Base-by-base conservation (phyloP, 2,888 invertebrate genomes). In the Sphinx pinastri region DNA sequence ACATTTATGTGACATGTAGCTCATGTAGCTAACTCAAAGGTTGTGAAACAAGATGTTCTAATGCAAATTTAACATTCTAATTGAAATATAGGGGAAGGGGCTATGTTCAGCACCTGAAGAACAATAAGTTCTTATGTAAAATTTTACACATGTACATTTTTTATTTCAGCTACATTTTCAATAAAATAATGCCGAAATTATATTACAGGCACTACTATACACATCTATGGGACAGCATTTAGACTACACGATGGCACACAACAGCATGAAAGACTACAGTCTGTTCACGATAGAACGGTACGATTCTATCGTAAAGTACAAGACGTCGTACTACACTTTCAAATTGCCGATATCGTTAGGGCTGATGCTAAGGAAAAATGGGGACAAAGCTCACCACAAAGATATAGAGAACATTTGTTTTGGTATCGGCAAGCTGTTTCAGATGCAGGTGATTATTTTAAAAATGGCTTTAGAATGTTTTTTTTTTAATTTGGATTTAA, bases 401-500 rank as follows among this genome's bases (percentile, higher is more conserved):
- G 96, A 96, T 83, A 96, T 97, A 0, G 96, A 97, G 85, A 96
- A 95, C 0, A 97, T 99, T 74, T 93, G 98, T 10, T 85, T 98
- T 63, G 96, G 98, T 88, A 97, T 99, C 94, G 99, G 99, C 19
- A 96, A 97, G 76, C 96, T 98, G 76, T 99, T 97, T 87, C 99
- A 99, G 95, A 97, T 98, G 57, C 98, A 98, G 94, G 98, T 96
- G 81, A 89, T 89, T 59, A 16, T 38, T 51, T 68, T 52, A 38
- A 38, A 38, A 38, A 7, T 2, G 0, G 4, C 38, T 38, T 38
- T 38, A 38, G 0, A 38, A 5, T 38, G 38, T 38, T 5, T 2
- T 38, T 4, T 38, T 38, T 38, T 0, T 3, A 38, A 8, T 38
- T 38, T 8, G 6, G 8, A 38, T 38, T 3, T 8, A 38, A 2